Conservation (phyloP, 2,888 invertebrate genomes). For the Caenorhabditis zanzibari region DNA sequence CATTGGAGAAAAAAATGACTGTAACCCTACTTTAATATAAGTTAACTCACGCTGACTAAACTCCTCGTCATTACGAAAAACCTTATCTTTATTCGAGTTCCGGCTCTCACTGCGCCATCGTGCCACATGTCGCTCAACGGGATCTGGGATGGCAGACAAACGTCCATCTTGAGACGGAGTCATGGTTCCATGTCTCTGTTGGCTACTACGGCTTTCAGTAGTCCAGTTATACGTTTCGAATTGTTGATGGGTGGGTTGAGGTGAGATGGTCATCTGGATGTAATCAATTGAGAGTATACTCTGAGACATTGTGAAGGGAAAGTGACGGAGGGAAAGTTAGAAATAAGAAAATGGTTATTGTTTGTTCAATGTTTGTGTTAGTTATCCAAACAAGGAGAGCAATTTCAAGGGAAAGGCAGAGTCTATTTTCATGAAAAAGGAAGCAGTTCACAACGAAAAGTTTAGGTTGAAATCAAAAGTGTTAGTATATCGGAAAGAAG, state of each 20-base stretch:
- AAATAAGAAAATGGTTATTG: not conserved
- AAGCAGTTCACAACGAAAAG: not conserved
- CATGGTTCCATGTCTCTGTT: constrained; percentile 49
- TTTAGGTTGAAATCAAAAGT: not conserved
- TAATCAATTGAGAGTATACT: not conserved
- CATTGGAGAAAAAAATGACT: not conserved
- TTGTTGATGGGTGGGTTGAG: constrained; percentile 52
- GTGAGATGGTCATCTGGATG: constrained; percentile 62
- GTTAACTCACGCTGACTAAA: constrained; percentile 69
- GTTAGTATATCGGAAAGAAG: constrained; percentile 10
- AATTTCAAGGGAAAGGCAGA: not conserved
- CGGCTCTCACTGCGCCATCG: constrained; percentile 71
- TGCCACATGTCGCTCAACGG: constrained; percentile 71
- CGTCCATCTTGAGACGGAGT: constrained; percentile 49
- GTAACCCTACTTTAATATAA: too few relatives aligned
- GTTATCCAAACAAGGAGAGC: not conserved
- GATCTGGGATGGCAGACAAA: constrained; percentile 73
- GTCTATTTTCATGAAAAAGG: not conserved
- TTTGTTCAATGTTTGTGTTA: not conserved
- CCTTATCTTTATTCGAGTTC: constrained; percentile 66
- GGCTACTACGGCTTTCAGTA: constrained; percentile 61
- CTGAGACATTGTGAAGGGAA: not conserved
- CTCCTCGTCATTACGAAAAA: constrained; percentile 72
- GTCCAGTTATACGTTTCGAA: constrained; percentile 65
- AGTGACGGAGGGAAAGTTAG: not conserved